Conservation (phyloP, 2,888 invertebrate species). For the Andrena hattorfiana region DNA sequence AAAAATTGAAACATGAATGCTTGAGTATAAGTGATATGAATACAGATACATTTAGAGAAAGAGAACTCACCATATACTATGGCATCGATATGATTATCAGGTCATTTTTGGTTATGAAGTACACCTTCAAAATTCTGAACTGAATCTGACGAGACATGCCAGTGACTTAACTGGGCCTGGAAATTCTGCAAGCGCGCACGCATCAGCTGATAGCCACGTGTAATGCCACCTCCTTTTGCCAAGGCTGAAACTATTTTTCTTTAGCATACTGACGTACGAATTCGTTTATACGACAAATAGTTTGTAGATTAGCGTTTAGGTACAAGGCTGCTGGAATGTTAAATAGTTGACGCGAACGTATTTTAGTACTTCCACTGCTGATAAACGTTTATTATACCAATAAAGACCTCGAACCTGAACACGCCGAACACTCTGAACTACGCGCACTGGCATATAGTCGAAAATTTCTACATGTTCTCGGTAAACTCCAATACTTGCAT, state of each 20-base stretch:
- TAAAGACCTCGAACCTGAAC: too few relatives aligned
- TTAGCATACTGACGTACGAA: conserved; percentile 12
- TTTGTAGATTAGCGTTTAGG: neutral
- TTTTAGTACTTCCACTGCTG: neutral
- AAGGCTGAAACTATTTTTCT: conserved; percentile 24
- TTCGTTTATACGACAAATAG: conserved; percentile 10
- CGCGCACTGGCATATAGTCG: too few relatives aligned
- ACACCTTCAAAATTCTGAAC: conserved; percentile 33
- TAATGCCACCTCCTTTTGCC: conserved; percentile 55
- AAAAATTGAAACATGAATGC: neutral
- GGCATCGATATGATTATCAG: neutral
- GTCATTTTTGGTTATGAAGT: conserved; percentile 20
- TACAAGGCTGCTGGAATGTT: neutral
- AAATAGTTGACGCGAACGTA: neutral
- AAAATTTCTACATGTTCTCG: too few relatives aligned
- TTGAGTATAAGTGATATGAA: neutral
- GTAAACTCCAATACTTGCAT: too few relatives aligned
- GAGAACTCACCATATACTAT: conserved; percentile 40
- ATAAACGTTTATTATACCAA: neutral
- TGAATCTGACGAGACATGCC: conserved; percentile 50
- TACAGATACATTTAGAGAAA: neutral
- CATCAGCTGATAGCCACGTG: conserved; percentile 79
- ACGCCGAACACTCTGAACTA: too few relatives aligned
- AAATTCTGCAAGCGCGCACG: conserved; percentile 58
- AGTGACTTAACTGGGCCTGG: conserved; percentile 16